Conservation (phyloP, 53 echinoderm and acorn worm species). For the Luidia sarsii region DNA sequence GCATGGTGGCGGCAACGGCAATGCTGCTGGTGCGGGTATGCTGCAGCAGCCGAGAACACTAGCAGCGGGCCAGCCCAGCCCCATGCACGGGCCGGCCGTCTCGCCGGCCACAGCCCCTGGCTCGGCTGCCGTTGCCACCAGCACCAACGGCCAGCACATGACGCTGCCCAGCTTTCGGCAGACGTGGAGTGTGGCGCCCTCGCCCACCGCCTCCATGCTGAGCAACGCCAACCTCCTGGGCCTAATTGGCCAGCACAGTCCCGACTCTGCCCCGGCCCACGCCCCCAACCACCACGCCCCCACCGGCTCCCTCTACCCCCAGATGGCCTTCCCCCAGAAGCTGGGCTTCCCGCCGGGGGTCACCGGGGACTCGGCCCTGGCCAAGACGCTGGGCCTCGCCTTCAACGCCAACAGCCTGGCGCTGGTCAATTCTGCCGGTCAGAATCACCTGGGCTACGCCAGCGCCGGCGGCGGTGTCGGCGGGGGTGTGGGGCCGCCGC, state of each 20-base stretch:
- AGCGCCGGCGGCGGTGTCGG: slow-evolving; percentile 8
- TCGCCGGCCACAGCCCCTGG: no score
- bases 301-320: slow-evolving; percentile 6
- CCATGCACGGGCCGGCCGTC: slow-evolving; percentile 69
- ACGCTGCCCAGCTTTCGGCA: slow-evolving; percentile 89
- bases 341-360: slow-evolving; percentile 39
- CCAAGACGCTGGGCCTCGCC: slow-evolving; percentile 41
- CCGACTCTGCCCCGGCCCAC: slow-evolving; percentile 17
- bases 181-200: slow-evolving; percentile 76
- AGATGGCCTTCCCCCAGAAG: slow-evolving; percentile 50
- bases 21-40: slow-evolving; percentile 8
- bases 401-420: slow-evolving; percentile 25
- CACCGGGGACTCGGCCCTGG: slow-evolving; percentile 18
- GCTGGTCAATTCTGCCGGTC: slow-evolving; percentile 40
- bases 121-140: no score
- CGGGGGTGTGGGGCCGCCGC: no score
- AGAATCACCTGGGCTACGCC: slow-evolving; percentile 37
- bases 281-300: slow-evolving; percentile 34
- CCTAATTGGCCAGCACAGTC: slow-evolving; percentile 41
- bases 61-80: slow-evolving; percentile 53
- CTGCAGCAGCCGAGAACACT: slow-evolving; percentile 52
- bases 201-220: slow-evolving; percentile 24
- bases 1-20: slow-evolving; percentile 69
- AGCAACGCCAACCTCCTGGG: slow-evolving; percentile 24
- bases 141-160: slow-evolving; percentile 59